Base-by-base conservation (phyloP, 1,140 invertebrate species). In the Lasioglossum baleicum region DNA sequence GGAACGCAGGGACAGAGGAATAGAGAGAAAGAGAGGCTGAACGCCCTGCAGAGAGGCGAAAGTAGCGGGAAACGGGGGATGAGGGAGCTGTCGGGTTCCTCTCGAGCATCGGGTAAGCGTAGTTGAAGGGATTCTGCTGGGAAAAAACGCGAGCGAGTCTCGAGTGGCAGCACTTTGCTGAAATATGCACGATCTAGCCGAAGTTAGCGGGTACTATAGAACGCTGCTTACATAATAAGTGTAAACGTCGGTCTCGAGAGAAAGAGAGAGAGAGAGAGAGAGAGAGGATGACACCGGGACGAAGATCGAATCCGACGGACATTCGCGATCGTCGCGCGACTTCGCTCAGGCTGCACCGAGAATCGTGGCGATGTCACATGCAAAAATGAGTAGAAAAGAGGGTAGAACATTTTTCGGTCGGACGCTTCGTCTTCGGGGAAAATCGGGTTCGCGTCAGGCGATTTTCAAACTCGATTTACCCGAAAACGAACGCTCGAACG, bases 191-290 rank as follows among this genome's bases (percentile, higher is more conserved):
- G 88, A 87, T 81, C 80, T 83, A 75, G 83, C 77, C 81, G 71
- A 76, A 80, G 84, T 87, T 85, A 82, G 83, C 65, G 85, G 35
- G 85, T 87, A 88, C 87, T 84, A 77, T 84, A 66, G 75, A 35
- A 35, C 78, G 85, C 79, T 89, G 87, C 88, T 89, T 91, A 88
- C 86, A 89, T 90, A 90, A 90, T 91, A 89, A 48, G 65, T 48
- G 65, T 84, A 90, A 91, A 87, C 88, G 84, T 87, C 83, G 81
- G 86, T 82, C 81, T 53, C 35, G 64, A 83, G 60, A 81, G 79
- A 67, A 48, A 48, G 44, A 10, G 10, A 48, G 44, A 48, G 44
- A 48, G 44, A 10, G 10, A 48, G 44, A 48, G 44, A 7, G 44
- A 44, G 44, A 48, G 8, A 11, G 44, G 13, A 13, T 2, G 44